A percentile compares a stretch with the other conserved stretches of the same genome.
These are phyloP conservation scores for Schlechtendalia chinensis DNA, from an alignment of 1,140 invertebrate genomes.

Conservation along the genomic window DNA sequence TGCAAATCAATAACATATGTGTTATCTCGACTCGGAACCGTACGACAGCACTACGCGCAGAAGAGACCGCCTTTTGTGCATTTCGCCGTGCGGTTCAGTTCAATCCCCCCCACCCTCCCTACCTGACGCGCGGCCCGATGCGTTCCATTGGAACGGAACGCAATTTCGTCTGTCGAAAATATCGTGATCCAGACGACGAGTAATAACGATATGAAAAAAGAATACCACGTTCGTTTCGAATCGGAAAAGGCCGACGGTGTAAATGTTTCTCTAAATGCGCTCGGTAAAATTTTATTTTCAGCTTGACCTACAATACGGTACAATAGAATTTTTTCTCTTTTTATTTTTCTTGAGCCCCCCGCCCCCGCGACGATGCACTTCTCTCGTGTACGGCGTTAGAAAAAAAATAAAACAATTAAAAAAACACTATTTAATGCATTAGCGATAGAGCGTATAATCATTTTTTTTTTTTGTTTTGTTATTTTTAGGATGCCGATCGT, in stretches of 20 bases:
- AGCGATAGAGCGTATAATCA: not conserved
- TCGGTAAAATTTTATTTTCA: constrained; percentile 11
- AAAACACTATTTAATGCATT: not conserved
- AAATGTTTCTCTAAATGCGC: not conserved
- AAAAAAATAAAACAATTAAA: not conserved
- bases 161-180: too few species aligned
- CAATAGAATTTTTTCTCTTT: not conserved
- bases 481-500: constrained; percentile 42
- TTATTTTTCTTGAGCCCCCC: not conserved
- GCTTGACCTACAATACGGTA: constrained; percentile 34
- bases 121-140: too few species aligned
- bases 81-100: too few species aligned
- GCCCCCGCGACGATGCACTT: not conserved
- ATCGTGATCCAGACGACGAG: too few species aligned
- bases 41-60: not conserved
- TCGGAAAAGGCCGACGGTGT: not conserved
- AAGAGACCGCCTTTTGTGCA: too few species aligned
- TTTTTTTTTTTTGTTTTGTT: not conserved
- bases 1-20: constrained; percentile 40
- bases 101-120: too few species aligned
- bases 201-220: too few species aligned
- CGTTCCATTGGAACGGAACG: too few species aligned
- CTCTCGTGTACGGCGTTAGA: not conserved
- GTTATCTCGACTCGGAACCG: constrained; percentile 8
- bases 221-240: not conserved